Evolutionary conservation across 2,797 vertebrate genomes (phyloP).

Genomic region (Leuciscus waleckii): DNA sequence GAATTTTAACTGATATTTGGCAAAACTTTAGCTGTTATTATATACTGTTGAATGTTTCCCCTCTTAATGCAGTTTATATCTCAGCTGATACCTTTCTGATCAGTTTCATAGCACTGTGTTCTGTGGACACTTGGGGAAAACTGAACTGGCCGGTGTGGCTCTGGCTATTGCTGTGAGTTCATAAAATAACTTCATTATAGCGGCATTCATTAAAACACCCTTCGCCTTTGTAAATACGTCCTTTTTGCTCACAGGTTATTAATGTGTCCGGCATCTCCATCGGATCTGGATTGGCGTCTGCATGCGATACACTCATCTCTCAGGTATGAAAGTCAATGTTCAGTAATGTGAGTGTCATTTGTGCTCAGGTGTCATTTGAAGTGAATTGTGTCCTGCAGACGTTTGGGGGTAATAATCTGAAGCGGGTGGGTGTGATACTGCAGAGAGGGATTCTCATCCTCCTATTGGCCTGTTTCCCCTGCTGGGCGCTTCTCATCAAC

Average conservation of each 20-base stretch:
- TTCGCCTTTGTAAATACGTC: neutral
- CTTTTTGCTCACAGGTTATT: slow-evolving; percentile 78
- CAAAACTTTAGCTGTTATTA: neutral
- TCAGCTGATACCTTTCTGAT: slow-evolving; percentile 84
- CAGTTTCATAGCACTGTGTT: slow-evolving; percentile 86
- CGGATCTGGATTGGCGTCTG: slow-evolving; percentile 83
- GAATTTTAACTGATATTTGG: neutral
- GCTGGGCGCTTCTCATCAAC: slow-evolving; percentile 93
- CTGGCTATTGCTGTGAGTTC: slow-evolving; percentile 82
- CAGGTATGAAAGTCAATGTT: slow-evolving; percentile 75
- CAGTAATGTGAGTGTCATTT: neutral
- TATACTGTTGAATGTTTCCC: slow-evolving; percentile 8
- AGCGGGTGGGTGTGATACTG: slow-evolving; percentile 88
- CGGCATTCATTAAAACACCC: neutral
- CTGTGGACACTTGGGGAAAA: slow-evolving; percentile 89
- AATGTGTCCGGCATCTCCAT: slow-evolving; percentile 87
- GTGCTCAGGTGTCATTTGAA: neutral
- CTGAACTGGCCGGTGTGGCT: slow-evolving; percentile 82
- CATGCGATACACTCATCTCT: slow-evolving; percentile 90
- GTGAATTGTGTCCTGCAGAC: slow-evolving; percentile 76
- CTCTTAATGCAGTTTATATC: slow-evolving; percentile 78
- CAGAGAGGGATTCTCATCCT: slow-evolving; percentile 86
- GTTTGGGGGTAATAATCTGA: slow-evolving; percentile 88
- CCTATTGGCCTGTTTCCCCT: slow-evolving; percentile 89
- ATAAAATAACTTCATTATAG: accelerated